Evolutionary conservation across 2,113 vertebrate species (phyloP).

Genomic region (Myiopsitta monachus): DNA sequence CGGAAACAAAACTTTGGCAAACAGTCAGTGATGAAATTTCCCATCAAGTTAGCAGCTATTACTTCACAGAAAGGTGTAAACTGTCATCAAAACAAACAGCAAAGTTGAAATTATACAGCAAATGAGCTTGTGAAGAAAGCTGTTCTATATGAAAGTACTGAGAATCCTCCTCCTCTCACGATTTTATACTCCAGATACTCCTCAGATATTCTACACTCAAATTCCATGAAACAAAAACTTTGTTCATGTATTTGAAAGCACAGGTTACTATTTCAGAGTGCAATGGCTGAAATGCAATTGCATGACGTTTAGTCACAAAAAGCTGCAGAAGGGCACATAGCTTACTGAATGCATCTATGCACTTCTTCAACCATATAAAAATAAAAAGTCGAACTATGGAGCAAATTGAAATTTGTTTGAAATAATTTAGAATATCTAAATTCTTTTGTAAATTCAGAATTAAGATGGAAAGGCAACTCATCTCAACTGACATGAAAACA

Average conservation of each 20-base stretch:
- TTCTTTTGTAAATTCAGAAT: neutral
- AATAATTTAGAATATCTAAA: neutral
- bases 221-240: neutral
- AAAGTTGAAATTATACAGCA: neutral
- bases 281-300: neutral
- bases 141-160: rapidly evolving
- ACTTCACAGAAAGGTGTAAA: neutral
- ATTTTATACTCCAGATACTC: neutral
- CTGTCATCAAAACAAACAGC: neutral
- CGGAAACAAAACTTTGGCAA: neutral
- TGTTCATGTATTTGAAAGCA: neutral
- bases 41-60: neutral
- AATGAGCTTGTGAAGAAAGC: neutral
- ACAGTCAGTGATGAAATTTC: neutral
- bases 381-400: neutral
- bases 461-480: neutral
- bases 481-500: neutral
- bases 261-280: neutral
- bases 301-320: neutral
- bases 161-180: neutral
- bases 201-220: neutral
- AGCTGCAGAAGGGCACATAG: neutral
- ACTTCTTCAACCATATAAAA: neutral
- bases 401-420: neutral
- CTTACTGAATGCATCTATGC: neutral